Conservation (phyloP, 2,888 invertebrate genomes). For the Lissocephala sabroskyi region DNA sequence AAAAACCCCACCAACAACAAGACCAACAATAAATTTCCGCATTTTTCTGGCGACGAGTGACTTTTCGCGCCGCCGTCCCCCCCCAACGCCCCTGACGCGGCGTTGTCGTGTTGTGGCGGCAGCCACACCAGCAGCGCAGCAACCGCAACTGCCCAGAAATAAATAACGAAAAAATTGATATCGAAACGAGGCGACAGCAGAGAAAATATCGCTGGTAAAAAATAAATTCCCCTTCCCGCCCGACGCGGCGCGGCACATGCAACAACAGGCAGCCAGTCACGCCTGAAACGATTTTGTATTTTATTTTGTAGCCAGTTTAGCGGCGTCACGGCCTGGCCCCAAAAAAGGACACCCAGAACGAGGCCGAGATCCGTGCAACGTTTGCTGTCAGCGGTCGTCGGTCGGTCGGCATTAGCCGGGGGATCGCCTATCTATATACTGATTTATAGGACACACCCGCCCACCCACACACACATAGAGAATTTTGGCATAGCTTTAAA, state of each 20-base stretch:
- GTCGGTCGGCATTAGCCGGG: too few relatives aligned
- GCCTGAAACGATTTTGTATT: slow-evolving; percentile 57
- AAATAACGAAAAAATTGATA: slow-evolving; percentile 20
- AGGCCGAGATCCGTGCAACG: too few relatives aligned
- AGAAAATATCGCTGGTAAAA: slow-evolving; percentile 45
- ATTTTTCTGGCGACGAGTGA: slow-evolving; percentile 46
- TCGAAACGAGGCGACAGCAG: slow-evolving; percentile 31
- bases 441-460: slow-evolving; percentile 41
- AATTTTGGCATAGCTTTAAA: slow-evolving; percentile 3
- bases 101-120: neutral
- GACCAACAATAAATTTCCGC: slow-evolving; percentile 57
- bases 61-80: too few relatives aligned
- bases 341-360: neutral
- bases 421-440: slow-evolving; percentile 39
- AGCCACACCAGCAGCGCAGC: neutral
- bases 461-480: slow-evolving; percentile 5
- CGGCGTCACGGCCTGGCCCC: too few relatives aligned
- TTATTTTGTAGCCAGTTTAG: too few relatives aligned
- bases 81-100: too few relatives aligned
- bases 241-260: slow-evolving; percentile 31
- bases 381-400: too few relatives aligned
- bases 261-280: slow-evolving; percentile 39
- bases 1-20: slow-evolving; percentile 9
- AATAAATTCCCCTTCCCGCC: slow-evolving; percentile 51
- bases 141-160: slow-evolving; percentile 4